Evolutionary conservation across 2,888 invertebrate genomes (phyloP).

Genomic region (Drosophila acutilabella): DNA sequence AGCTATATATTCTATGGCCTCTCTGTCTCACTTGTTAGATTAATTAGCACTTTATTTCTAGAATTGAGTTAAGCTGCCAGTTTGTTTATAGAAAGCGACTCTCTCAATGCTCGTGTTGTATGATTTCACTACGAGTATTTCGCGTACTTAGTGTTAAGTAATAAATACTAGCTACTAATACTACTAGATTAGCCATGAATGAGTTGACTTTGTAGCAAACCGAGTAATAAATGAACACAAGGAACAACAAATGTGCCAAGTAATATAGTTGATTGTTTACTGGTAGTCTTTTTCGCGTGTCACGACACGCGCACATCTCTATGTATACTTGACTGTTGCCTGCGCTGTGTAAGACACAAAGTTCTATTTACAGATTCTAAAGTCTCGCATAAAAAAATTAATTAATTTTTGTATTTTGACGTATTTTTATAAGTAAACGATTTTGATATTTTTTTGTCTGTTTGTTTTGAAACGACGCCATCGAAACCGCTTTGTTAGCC

Average conservation of each 20-base stretch:
- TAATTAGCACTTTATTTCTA: conserved; percentile 4
- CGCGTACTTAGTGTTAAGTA: neutral
- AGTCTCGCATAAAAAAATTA: conserved; percentile 2
- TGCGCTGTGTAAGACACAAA: neutral
- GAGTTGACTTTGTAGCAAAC: neutral
- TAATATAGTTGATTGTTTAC: too few relatives aligned
- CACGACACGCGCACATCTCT: conserved; percentile 7
- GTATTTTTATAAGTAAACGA: conserved; percentile 12
- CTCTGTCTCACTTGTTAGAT: neutral
- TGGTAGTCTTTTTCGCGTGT: neutral
- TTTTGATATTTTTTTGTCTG: conserved; percentile 29
- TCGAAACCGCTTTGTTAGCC: conserved; percentile 60
- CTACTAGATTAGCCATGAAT: neutral
- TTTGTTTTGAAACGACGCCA: conserved; percentile 61
- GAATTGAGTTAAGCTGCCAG: neutral
- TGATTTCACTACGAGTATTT: conserved; percentile 9
- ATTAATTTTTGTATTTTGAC: conserved; percentile 10
- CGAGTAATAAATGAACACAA: neutral
- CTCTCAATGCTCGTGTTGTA: neutral
- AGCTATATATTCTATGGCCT: neutral
- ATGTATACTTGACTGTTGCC: neutral
- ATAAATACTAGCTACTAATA: neutral
- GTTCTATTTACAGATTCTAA: neutral
- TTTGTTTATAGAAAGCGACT: conserved; percentile 2
- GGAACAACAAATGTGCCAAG: neutral